Evolutionary conservation across 30 jellyfish, hydroid and myxozoan species (phyloP), one percentile per base, ranked within the genome.

Genomic region (Aurelia coerulea): DNA sequence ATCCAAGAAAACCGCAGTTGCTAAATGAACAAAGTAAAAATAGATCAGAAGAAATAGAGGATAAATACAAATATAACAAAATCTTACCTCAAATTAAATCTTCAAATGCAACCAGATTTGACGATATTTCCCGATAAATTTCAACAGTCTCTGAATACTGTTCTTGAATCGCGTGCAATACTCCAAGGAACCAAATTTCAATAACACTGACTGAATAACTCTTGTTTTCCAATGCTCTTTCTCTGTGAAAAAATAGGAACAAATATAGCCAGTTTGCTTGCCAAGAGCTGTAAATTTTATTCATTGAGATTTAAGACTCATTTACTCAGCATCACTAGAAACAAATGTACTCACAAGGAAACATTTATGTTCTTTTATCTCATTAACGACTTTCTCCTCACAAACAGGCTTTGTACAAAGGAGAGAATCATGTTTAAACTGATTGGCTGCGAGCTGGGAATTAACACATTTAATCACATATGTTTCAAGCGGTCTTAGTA

Each of bases 401-500:
- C 60, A 65, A 83, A 69, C 76, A 60, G 85, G 33, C 67, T 23
- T n/a, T 18, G 35, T 32, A 56, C 86, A 83, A 83, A 51, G 92
- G 17, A 59, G 52, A 29, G 77, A 39, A 53, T 73, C 86, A 34
- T 50, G 51, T 68, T 46, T 17, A 35, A 31, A 62, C 79, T 83
- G 92, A 83, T 83, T 83, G 92, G 92, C 74, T 51, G 46, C 80
- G 12, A 53, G 51, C 54, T 65, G 68, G 79, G 84, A 81, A 81
- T 81, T 81, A 81, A 51, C 37, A 74, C 32, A 42, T 65, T 70
- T 81, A 73, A 32, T 68, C 68, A 52, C 72, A 52, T 68, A 74
- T 59, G 78, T 37, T 64, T 41, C 63, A 79, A 79, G 77, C 76
- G 79, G 84, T 37, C 49, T 46, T 81, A 17, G 52, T 81, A 53